Evolutionary conservation across 1,140 invertebrate genomes (phyloP), one percentile per base, ranked within the genome.

Genomic region (Cecropterus lyciades): DNA sequence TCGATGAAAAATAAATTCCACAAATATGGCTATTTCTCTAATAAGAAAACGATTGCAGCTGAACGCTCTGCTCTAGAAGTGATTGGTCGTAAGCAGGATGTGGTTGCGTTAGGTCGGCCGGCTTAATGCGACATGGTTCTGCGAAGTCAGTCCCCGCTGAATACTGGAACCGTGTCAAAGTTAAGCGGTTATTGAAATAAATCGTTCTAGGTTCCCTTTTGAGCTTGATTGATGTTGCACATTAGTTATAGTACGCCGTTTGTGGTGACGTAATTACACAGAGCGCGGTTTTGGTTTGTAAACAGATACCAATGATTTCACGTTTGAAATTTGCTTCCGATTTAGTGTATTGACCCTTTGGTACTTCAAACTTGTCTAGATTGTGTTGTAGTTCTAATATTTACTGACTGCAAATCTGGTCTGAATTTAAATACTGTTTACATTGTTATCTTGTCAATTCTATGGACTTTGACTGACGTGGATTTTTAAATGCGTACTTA

Each of bases 31-130:
- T 17, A 40, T 42, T 43, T 49, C 46, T 15, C 46, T 37, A 52
- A 51, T 24, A 27, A 49, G 48, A 45, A 46, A 17, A 49, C 9
- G 51, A 49, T 49, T 59, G 67, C 43, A 63, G 14, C 46, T 15
- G 27, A 15, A 8, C 8, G 13, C 14, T 59, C 45, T 51, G 57
- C 27, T 52, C 46, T 43, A 24, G 11, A 57, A 62, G 48, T 73
- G 67, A 70, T 66, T 70, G 70, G 59, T 55, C 43, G 46, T 73
- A 73, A 70, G 70, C 68, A 73, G 74, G 77, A 79, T 75, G 69
- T 68, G 67, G 64, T 67, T 57, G 59, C 55, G 65, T 67, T 72
- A 59, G 65, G 45, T 66, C 70, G 57, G 42, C 65, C 11, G 45
- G 16, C 15, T 55, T 57, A 62, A 46, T 59, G 46, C 55, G 67